Conservation (phyloP, 2,113 vertebrate species). For the Tenrec ecaudatus region DNA sequence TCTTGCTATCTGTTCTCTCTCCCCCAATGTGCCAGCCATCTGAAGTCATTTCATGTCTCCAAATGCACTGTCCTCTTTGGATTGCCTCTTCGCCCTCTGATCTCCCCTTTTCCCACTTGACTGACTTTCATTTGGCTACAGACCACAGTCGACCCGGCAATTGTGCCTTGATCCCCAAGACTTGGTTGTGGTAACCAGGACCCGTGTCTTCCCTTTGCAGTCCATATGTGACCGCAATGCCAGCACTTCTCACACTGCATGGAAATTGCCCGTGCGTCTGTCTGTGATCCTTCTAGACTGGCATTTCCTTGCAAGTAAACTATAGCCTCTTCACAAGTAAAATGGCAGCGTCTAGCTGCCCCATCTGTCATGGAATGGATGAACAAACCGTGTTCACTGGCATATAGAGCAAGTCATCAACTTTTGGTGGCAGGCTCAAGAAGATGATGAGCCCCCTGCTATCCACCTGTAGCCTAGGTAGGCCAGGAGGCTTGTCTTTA, state of each 20-base stretch:
- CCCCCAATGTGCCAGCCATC: accelerated
- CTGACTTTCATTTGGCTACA: neutral
- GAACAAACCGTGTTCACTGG: neutral
- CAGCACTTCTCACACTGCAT: too few relatives aligned
- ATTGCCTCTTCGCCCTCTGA: neutral
- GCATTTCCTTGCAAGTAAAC: too few relatives aligned
- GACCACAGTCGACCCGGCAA: neutral
- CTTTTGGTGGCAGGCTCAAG: neutral
- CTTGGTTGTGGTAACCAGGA: neutral
- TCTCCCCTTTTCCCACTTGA: neutral
- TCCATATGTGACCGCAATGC: too few relatives aligned
- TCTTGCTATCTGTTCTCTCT: neutral
- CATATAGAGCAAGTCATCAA: neutral
- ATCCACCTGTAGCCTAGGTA: neutral
- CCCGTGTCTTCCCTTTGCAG: neutral
- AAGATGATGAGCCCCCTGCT: neutral
- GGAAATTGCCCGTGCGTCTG: too few relatives aligned
- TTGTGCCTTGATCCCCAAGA: neutral
- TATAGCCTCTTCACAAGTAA: too few relatives aligned
- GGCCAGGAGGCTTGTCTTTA: neutral
- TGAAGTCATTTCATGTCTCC: neutral
- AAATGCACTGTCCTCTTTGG: neutral
- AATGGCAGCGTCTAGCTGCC: too few relatives aligned
- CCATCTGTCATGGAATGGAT: neutral
- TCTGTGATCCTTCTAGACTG: too few relatives aligned